Evolutionary conservation across 2,888 invertebrate genomes (phyloP).

Genomic region (Poecilobothrus nobilitatus): DNA sequence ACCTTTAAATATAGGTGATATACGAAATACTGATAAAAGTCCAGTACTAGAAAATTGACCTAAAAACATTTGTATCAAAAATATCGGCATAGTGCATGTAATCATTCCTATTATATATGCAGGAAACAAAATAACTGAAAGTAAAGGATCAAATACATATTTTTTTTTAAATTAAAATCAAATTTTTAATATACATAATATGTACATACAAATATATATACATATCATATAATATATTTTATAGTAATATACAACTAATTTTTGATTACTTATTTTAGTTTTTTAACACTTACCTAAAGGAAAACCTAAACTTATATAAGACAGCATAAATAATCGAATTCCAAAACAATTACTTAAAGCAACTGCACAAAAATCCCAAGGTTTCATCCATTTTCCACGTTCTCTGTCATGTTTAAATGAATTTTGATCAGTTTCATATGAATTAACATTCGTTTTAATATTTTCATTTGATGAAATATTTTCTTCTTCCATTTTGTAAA

Average conservation of each 20-base stretch:
- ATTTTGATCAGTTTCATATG: conserved; percentile 16
- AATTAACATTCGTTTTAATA: conserved; percentile 15
- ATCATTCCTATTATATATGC: conserved; percentile 9
- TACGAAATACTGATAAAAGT: conserved; percentile 71
- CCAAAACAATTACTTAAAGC: conserved; percentile 14
- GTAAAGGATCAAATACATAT: too few relatives aligned
- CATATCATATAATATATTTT: too few relatives aligned
- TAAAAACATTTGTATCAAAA: conserved; percentile 76
- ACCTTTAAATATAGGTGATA: conserved; percentile 84
- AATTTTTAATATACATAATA: too few relatives aligned
- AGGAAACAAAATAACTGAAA: background rate
- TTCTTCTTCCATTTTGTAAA: too few relatives aligned
- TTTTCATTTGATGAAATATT: too few relatives aligned
- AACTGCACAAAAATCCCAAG: conserved; percentile 15
- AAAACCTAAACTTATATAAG: conserved; percentile 38
- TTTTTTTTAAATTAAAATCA: too few relatives aligned
- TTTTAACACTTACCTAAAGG: too few relatives aligned
- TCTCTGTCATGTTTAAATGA: conserved; percentile 35
- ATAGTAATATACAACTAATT: too few relatives aligned
- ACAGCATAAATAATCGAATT: background rate
- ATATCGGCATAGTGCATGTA: conserved; percentile 57
- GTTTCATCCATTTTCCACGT: conserved; percentile 15
- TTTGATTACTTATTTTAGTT: too few relatives aligned
- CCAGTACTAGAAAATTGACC: conserved; percentile 80
- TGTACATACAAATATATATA: too few relatives aligned